Conservation (phyloP, 2,888 invertebrate species). For the Bembecia ichneumoniformis region DNA sequence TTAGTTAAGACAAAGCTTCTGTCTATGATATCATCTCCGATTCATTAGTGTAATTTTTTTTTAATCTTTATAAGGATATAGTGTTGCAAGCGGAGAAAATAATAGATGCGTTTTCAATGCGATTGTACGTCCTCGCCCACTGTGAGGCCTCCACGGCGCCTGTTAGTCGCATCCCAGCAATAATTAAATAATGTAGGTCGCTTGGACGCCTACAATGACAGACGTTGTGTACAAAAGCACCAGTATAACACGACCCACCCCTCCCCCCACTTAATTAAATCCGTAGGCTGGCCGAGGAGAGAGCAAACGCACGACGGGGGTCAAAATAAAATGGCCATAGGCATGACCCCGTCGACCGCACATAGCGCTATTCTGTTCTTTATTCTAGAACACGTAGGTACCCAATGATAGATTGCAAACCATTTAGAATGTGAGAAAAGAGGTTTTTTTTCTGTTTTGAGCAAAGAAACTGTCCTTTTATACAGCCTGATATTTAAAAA, state of each 20-base stretch:
- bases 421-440: constrained; percentile 12
- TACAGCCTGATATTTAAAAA: background rate
- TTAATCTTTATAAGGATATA: no score
- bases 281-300: constrained; percentile 10
- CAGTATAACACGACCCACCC: constrained; percentile 29
- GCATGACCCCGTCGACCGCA: constrained; percentile 40
- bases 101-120: constrained; percentile 16
- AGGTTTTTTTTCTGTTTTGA: background rate
- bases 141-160: constrained; percentile 50
- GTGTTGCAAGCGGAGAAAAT: background rate
- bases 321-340: constrained; percentile 28
- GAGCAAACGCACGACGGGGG: constrained; percentile 17
- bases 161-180: constrained; percentile 59
- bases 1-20: no score
- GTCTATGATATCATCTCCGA: no score
- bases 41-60: no score
- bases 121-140: constrained; percentile 46
- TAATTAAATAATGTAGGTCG: constrained; percentile 68
- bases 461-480: background rate
- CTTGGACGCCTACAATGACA: constrained; percentile 55
- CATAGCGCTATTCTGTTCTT: constrained; percentile 37
- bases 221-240: constrained; percentile 34
- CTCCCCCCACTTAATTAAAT: constrained; percentile 32
- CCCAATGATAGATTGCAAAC: constrained; percentile 17
- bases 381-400: constrained; percentile 33